Evolutionary conservation across 2,113 vertebrate genomes (phyloP), one percentile per base, ranked within the genome.

Genomic region (Takifugu flavidus): DNA sequence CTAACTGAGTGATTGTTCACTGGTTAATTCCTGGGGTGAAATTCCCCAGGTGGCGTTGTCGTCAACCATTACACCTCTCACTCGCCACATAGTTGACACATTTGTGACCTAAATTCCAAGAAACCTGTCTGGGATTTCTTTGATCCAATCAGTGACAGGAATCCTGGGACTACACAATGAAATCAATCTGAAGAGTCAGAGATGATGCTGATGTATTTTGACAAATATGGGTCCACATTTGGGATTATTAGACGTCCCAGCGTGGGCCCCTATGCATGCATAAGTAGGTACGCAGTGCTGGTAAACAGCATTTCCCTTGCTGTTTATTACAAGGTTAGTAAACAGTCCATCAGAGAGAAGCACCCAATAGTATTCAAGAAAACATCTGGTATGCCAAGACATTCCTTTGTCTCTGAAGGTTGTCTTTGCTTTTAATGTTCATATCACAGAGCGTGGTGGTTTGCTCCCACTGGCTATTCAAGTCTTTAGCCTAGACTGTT

Each of bases 381-480:
- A 72, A 58, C 10, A 39, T 49, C 20, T 20, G 20, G 20, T 20
- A 20, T 54, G 70, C 62, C 43, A 2, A 66, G 67, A 63, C 70
- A 55, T 53, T 51, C 59, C 1, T 6, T 39, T 8, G 34, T 39
- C 34, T 39, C 34, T 39, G 34, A 39, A 10, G 34, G 34, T 39
- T 67, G 54, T 39, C 67, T 79, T 75, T 70, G 68, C 52, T 75
- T 84, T 83, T 83, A 80, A 84, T 75, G 69, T 59, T 61, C 45
- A 49, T 45, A 70, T 62, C 60, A 74, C 47, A 71, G 55, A 50
- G 66, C 78, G 50, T 47, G 61, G 50, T 68, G 55, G 55, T 80
- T 72, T 74, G 61, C 63, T 75, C 66, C 68, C 43, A 63, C 73
- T 70, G 72, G 62, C 71, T 82, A 56, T 68, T 77, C 57, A 5